Evolutionary conservation across 2,113 vertebrate species (phyloP), one percentile per base, ranked within the genome.

Genomic region (Aldabrachelys gigantea): DNA sequence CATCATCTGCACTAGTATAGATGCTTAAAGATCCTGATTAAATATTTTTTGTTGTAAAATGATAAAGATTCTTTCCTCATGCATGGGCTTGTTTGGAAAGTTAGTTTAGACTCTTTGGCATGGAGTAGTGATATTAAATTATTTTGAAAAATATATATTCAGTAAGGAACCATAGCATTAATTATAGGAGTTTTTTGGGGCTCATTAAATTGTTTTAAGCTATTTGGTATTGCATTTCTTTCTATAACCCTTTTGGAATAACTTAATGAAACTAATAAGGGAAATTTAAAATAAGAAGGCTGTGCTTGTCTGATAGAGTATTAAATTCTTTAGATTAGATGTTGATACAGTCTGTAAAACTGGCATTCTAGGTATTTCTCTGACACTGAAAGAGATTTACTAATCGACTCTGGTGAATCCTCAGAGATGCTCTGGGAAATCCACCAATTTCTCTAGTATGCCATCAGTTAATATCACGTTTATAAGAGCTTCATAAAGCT

Each of bases 371-470:
- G 59, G 86, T 49, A 44, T 92, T 87, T 91, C 56, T 90, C 27
- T 91, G 91, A 89, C 53, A 52, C 22, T 92, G 72, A 38, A 85
- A 82, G 41, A 90, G 21, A 69, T 93, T 94, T 97, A 35, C 88
- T 94, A 29, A 90, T 87, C 94, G 87, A 80, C 53, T 75, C 92
- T 35, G 75, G 84, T 80, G 96, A 97, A 91, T 91, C 93, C 75
- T 94, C 35, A 2, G 3, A 96, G 52, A 93, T 88, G 80, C 91
- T 97, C 78, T 96, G 91, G 87, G 91, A 97, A 96, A 85, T 82
- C 44, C 38, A 95, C 79, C 78, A 94, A 8, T 89, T 93, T 94
- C 92, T 49, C 12, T 41, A 89, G 54, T 95, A 97, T 76, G 19
- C 72, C 88, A 88, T 93, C 85, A 86, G 8, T 96, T 94, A 95